Evolutionary conservation across 1,140 invertebrate genomes (phyloP).

Genomic region (Sitobion miscanthi): DNA sequence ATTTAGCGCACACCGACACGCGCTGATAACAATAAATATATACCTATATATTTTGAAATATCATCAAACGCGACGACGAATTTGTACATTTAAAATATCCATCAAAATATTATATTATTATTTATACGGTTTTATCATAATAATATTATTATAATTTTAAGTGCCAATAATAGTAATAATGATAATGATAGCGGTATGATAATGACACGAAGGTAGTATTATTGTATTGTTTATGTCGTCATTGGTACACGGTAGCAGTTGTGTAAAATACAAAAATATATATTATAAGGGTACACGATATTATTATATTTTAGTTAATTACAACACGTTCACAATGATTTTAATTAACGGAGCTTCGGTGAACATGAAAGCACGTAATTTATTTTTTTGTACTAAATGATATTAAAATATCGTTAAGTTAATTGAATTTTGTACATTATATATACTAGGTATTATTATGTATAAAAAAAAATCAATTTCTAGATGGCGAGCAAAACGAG

Average conservation of each 20-base stretch:
- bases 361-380: not conserved
- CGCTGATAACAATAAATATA: not conserved
- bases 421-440: not conserved
- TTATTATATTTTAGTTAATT: constrained; percentile 24
- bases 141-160: not conserved
- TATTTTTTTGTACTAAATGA: not conserved
- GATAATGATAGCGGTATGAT: not conserved
- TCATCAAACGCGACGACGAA: not conserved
- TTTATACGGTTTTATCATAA: not conserved
- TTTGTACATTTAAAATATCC: not conserved
- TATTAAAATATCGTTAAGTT: not conserved
- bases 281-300: not conserved
- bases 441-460: not conserved
- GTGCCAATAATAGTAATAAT: not conserved
- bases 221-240: not conserved
- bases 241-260: not conserved
- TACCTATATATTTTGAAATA: not conserved
- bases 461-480: not conserved
- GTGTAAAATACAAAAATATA: not conserved
- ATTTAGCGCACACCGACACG: constrained; percentile 27
- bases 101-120: not conserved
- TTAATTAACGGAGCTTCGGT: constrained; percentile 10
- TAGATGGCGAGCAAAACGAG: not conserved
- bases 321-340: not conserved
- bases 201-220: not conserved